These are phyloP conservation scores for Spinus olivaceus DNA, from an alignment of 2,797 vertebrate species.

Conservation along the genomic window DNA sequence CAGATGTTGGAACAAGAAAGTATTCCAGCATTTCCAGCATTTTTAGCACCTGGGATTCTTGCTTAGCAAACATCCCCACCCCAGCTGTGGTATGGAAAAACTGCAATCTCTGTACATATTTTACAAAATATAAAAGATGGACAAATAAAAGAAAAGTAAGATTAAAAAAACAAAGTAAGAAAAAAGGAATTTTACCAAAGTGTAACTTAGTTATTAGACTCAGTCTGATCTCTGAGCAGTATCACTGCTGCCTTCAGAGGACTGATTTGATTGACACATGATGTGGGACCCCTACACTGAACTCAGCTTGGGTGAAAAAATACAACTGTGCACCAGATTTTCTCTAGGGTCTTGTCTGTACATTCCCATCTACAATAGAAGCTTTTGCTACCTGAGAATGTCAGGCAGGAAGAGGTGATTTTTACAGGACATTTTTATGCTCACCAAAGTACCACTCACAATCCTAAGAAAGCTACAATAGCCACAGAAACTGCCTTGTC, in stretches of 20 bases:
- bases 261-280: not conserved
- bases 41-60: not conserved
- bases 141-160: not conserved
- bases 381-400: not conserved
- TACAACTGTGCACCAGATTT: not conserved
- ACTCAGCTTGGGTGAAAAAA: not conserved
- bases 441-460: rapidly evolving
- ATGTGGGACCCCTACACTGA: not conserved
- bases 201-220: not conserved
- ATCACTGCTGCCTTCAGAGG: not conserved
- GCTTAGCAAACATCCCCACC: not conserved
- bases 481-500: not conserved
- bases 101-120: not conserved
- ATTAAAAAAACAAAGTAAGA: not conserved
- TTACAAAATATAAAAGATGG: not conserved
- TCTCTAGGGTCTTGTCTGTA: rapidly evolving
- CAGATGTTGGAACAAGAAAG: not conserved
- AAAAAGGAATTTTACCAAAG: not conserved
- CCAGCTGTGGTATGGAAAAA: not conserved
- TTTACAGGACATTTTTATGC: not conserved
- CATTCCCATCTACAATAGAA: not conserved
- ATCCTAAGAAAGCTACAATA: not conserved
- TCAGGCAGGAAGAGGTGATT: not conserved
- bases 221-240: not conserved
- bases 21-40: not conserved